These are phyloP conservation scores for Sebastes wilsoni DNA, from an alignment of 2,797 vertebrate genomes.

Conservation along the genomic window DNA sequence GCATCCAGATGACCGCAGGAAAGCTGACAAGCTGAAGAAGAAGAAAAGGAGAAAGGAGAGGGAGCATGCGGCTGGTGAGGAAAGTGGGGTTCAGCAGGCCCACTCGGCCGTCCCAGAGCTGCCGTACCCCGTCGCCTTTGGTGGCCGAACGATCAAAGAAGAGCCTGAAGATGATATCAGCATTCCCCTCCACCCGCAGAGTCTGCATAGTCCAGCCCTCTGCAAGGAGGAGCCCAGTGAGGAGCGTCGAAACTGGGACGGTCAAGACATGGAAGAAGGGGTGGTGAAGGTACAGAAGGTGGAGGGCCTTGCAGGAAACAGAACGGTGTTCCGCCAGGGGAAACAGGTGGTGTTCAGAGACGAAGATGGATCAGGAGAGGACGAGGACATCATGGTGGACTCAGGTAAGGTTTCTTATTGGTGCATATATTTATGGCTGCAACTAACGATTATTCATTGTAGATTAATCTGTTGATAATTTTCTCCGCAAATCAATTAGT, in stretches of 20 bases:
- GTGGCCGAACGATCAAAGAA: constrained; percentile 85
- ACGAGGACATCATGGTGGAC: constrained; percentile 99
- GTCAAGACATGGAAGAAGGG: constrained; percentile 76
- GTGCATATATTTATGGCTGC: neutral
- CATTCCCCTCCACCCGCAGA: constrained; percentile 65
- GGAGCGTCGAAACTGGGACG: constrained; percentile 74
- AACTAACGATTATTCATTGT: too few relatives aligned
- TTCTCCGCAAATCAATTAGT: too few relatives aligned
- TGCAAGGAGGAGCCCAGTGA: constrained; percentile 81
- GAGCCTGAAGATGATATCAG: constrained; percentile 86
- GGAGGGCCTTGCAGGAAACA: constrained; percentile 82
- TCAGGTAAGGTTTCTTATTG: constrained; percentile 84
- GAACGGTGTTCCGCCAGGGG: constrained; percentile 94
- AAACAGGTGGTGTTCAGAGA: constrained; percentile 98
- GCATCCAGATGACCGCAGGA: constrained; percentile 89
- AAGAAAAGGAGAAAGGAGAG: constrained; percentile 90
- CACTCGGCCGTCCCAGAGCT: constrained; percentile 16
- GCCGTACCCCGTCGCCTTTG: constrained; percentile 53
- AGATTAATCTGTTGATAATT: too few relatives aligned
- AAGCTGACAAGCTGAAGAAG: constrained; percentile 91
- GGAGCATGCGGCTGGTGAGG: constrained; percentile 69
- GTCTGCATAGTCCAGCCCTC: constrained; percentile 63
- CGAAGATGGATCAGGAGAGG: constrained; percentile 92
- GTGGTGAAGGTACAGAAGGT: constrained; percentile 74
- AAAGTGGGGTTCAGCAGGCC: constrained; percentile 60